These are phyloP conservation scores for Platyura marginata DNA, from an alignment of 1,140 invertebrate genomes.

Conservation along the genomic window DNA sequence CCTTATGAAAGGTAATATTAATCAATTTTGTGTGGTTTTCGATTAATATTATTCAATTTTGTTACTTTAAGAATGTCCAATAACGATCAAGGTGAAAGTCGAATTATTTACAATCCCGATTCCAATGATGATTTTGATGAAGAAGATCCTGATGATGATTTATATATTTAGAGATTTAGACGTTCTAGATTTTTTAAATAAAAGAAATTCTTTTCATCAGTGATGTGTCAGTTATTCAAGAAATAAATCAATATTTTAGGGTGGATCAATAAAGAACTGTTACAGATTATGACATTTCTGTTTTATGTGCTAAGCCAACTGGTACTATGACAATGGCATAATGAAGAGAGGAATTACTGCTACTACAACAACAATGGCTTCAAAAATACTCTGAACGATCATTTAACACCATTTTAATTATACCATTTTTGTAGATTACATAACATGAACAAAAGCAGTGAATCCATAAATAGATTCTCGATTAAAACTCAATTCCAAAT, in stretches of 20 bases:
- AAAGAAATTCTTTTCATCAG: no score
- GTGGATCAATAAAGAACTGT: no score
- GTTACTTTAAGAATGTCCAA: conserved; percentile 9
- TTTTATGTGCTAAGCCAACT: no score
- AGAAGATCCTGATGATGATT: conserved; percentile 34
- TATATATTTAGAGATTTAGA: conserved; percentile 23
- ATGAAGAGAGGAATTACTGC: no score
- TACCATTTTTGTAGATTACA: neutral
- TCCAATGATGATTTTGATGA: conserved; percentile 32
- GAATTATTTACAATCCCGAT: conserved; percentile 32
- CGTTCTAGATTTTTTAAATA: no score
- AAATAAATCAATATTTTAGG: no score
- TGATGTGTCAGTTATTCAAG: no score
- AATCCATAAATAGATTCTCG: no score
- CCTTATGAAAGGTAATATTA: conserved; percentile 19
- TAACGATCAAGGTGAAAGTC: conserved; percentile 17
- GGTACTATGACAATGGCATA: no score
- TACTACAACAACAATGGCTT: no score
- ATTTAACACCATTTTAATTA: neutral
- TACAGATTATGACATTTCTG: no score
- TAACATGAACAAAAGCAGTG: neutral
- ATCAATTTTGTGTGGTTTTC: neutral
- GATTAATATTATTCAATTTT: neutral
- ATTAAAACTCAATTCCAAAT: neutral
- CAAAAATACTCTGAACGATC: no score